Conservation (phyloP, 2,888 invertebrate species). For the Habroteleia sp. region DNA sequence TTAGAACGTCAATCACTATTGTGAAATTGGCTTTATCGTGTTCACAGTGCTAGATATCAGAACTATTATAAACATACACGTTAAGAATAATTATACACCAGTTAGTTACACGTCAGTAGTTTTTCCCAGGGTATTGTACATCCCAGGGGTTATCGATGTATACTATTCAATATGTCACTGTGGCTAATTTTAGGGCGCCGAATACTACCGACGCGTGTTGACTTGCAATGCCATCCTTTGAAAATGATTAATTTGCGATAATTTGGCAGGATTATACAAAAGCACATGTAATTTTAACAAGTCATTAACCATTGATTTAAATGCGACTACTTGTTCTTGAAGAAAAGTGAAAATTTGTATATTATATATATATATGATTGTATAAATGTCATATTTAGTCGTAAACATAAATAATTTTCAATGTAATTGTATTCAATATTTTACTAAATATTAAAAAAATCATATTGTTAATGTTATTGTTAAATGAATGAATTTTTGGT, state of each 20-base stretch:
- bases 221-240: slow-evolving; percentile 58
- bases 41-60: slow-evolving; percentile 68
- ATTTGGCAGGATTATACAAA: slow-evolving; percentile 28
- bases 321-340: neutral
- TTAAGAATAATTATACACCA: slow-evolving; percentile 79
- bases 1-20: slow-evolving; percentile 21
- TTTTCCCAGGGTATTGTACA: slow-evolving; percentile 77
- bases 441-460: no score
- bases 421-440: no score
- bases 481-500: no score
- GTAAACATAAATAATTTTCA: no score
- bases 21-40: slow-evolving; percentile 70
- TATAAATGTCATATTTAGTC: no score
- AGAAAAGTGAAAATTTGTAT: no score
- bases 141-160: slow-evolving; percentile 62
- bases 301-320: neutral
- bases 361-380: no score
- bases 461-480: no score
- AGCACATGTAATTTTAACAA: slow-evolving; percentile 2
- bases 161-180: slow-evolving; percentile 78
- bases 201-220: slow-evolving; percentile 67
- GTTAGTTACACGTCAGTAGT: slow-evolving; percentile 81
- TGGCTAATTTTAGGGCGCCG: slow-evolving; percentile 80
- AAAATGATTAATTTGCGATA: slow-evolving; percentile 61
- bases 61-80: slow-evolving; percentile 77